phyloP scores from a whole-genome alignment of 2,888 invertebrate species.

The Rhamphomyia laevipes region DNA sequence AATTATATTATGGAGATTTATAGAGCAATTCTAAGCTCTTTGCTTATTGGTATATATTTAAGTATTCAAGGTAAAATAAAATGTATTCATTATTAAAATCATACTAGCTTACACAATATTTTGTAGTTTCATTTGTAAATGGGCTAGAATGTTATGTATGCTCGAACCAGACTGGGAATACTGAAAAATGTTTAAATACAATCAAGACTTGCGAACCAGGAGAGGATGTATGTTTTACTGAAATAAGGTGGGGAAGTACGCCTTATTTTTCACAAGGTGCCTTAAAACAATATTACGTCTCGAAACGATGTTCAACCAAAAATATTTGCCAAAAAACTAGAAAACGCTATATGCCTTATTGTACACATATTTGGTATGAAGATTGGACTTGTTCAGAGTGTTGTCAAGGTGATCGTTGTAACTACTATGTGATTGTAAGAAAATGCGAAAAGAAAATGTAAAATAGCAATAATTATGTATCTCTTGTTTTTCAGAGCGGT shows the following conservation, averaged over 20 bases:
- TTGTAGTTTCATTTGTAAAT: constrained; percentile 22
- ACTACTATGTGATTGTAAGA: constrained; percentile 67
- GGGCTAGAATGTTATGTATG: constrained; percentile 93
- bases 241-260: constrained; percentile 84
- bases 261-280: constrained; percentile 92
- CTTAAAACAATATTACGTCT: constrained; percentile 84
- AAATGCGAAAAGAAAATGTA: too few relatives aligned
- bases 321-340: constrained; percentile 63
- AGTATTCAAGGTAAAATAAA: too few relatives aligned
- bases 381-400: constrained; percentile 96
- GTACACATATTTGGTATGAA: constrained; percentile 88
- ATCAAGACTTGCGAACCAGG: constrained; percentile 81
- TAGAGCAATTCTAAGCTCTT: too few relatives aligned
- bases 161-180: constrained; percentile 81
- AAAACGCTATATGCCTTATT: constrained; percentile 59
- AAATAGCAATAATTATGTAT: too few relatives aligned
- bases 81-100: too few relatives aligned
- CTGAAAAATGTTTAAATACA: constrained; percentile 83
- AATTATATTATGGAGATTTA: too few relatives aligned
- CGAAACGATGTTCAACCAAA: constrained; percentile 78
- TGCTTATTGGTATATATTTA: too few relatives aligned
- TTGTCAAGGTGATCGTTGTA: constrained; percentile 90
- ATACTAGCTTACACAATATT: not conserved
- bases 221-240: constrained; percentile 59
- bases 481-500: too few relatives aligned